phyloP scores from a whole-genome alignment of 2,888 invertebrate genomes.

The Brenthis daphne region DNA sequence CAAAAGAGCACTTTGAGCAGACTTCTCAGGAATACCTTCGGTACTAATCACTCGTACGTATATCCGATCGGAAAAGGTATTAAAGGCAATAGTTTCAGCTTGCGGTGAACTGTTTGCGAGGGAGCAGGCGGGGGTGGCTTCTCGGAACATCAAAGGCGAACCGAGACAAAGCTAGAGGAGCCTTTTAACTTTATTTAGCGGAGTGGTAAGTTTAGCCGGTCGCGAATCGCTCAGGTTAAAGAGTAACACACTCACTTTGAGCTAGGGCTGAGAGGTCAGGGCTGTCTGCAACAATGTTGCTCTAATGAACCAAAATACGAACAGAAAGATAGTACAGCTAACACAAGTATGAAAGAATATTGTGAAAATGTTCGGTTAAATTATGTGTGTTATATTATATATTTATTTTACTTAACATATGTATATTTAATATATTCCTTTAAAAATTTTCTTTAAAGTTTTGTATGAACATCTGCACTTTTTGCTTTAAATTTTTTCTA shows the following conservation, averaged over 20 bases:
- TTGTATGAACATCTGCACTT: too few species aligned
- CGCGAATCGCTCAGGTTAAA: constrained; percentile 82
- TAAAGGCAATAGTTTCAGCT: constrained; percentile 78
- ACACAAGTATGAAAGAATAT: neutral
- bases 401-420: neutral
- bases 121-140: constrained; percentile 44
- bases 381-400: neutral
- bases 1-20: constrained; percentile 70
- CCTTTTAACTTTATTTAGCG: constrained; percentile 83
- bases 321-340: neutral
- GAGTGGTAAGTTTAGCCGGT: constrained; percentile 83
- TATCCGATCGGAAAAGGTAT: constrained; percentile 76
- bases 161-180: constrained; percentile 81
- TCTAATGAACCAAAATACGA: constrained; percentile 14
- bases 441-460: too few species aligned
- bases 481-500: too few species aligned
- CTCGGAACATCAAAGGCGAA: constrained; percentile 76
- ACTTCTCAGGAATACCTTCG: constrained; percentile 70
- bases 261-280: constrained; percentile 58
- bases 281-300: constrained; percentile 45
- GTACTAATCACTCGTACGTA: constrained; percentile 75
- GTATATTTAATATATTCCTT: neutral
- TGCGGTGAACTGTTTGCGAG: constrained; percentile 79
- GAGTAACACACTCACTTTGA: constrained; percentile 82
- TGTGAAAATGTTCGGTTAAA: neutral